Conservation (phyloP, 1,140 invertebrate genomes). For the Maniola jurtina region DNA sequence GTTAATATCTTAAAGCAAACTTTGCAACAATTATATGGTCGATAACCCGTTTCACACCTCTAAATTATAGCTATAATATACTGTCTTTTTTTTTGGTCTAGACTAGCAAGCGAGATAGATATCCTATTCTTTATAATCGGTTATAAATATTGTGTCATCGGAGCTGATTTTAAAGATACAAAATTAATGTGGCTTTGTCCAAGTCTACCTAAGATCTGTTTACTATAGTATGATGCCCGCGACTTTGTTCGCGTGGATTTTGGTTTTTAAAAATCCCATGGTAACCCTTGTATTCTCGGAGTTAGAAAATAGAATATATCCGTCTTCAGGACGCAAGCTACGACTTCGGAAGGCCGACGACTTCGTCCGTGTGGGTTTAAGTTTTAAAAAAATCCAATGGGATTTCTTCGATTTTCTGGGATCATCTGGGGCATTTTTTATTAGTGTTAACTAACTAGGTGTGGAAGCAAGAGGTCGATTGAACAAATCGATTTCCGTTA, state of each 20-base stretch:
- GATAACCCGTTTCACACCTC: constrained; percentile 8
- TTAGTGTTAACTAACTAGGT: neutral
- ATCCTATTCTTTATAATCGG: constrained; percentile 3
- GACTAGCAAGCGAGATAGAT: neutral
- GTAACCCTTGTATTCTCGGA: no score
- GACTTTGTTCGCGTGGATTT: no score
- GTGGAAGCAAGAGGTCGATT: neutral
- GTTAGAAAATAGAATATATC: no score
- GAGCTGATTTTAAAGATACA: neutral
- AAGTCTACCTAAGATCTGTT: neutral
- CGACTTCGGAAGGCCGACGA: no score
- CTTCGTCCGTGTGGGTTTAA: no score
- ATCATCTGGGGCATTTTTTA: neutral
- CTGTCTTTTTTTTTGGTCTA: constrained; percentile 1
- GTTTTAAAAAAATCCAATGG: neutral
- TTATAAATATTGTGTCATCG: constrained; percentile 4
- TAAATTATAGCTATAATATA: neutral
- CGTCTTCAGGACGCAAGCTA: no score
- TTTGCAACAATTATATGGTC: constrained; percentile 6
- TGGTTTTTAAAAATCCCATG: no score
- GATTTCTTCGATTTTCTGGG: neutral
- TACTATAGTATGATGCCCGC: no score
- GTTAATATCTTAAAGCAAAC: neutral
- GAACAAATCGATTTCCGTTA: neutral
- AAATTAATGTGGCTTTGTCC: neutral